Evolutionary conservation across 2,113 vertebrate species (phyloP), one percentile per base, ranked within the genome.

Genomic region (Synchiropus splendidus): DNA sequence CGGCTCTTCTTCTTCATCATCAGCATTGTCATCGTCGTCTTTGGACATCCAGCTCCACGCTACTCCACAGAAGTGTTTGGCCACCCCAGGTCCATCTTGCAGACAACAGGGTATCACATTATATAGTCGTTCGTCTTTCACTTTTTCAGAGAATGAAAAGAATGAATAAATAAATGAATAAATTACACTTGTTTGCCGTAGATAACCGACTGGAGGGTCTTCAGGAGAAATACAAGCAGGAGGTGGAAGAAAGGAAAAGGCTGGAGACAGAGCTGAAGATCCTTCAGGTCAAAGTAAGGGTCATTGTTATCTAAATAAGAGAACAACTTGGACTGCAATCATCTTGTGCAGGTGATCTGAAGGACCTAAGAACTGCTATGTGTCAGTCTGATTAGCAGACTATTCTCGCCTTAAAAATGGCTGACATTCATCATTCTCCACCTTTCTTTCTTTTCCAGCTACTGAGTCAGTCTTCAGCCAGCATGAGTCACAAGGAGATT

Each of bases 171-270:
- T n/a, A n/a, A n/a, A 6, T 1, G n/a, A 2, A 10, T 13, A 18
- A 18, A 21, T 35, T 35, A 4, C n/a, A n/a, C n/a, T 18, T 18
- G 1, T 43, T 12, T 60, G 47, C 2, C 11, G 30, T 16, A 96
- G 92, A 85, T 74, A 82, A 81, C 10, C 86, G 74, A 51, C 71
- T 88, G 40, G 87, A 89, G 39, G 89, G 91, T 16, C 56, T 92
- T 38, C 86, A 90, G 72, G 89, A 89, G 72, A 93, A 92, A 81
- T 92, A 87, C 48, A 84, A 65, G 61, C 87, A 87, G 64, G 90
- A 90, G 69, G 79, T 89, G 51, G 87, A 91, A 75, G 90, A 92
- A 70, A 85, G 89, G 35, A 91, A 86, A 73, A 83, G 70, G 33
- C 63, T 93, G 6, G 91, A 94, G 54, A 67, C 81, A 33, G 91